A percentile compares a stretch with the other conserved stretches of the same genome.
Evolutionary conservation across 2,888 invertebrate genomes (phyloP).

Genomic region (Acrocera orbiculus): DNA sequence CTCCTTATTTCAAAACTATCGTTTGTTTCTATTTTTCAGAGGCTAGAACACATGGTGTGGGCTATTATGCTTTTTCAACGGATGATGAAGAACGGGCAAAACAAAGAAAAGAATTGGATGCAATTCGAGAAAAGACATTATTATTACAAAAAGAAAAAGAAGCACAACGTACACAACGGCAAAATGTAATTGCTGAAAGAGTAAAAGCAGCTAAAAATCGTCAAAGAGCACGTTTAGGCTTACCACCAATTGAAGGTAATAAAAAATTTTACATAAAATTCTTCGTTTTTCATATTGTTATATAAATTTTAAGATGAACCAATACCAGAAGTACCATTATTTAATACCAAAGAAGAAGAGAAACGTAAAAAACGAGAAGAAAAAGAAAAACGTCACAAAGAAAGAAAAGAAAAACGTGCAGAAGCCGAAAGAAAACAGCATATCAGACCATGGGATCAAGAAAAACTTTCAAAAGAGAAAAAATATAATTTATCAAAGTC

Average conservation of each 20-base stretch:
- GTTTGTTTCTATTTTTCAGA: conserved; percentile 36
- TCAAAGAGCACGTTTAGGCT: conserved; percentile 52
- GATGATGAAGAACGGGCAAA: conserved; percentile 60
- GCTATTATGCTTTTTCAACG: conserved; percentile 78
- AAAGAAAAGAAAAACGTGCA: conserved; percentile 23
- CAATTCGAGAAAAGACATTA: conserved; percentile 51
- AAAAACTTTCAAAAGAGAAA: conserved; percentile 12
- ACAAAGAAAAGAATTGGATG: conserved; percentile 63
- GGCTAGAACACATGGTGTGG: conserved; percentile 81
- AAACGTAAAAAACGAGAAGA: conserved; percentile 22
- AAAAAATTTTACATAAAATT: conserved; percentile 10
- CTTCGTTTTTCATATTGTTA: background rate
- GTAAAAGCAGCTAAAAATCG: conserved; percentile 55
- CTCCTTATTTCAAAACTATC: background rate
- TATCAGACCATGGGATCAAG: conserved; percentile 46
- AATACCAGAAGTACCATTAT: conserved; percentile 6
- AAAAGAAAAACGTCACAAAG: conserved; percentile 17
- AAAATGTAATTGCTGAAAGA: conserved; percentile 48
- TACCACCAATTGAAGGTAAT: conserved; percentile 45
- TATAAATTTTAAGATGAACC: conserved; percentile 9
- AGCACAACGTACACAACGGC: conserved; percentile 40
- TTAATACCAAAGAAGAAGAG: conserved; percentile 17
- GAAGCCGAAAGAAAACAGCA: conserved; percentile 32
- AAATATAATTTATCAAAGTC: conserved; percentile 7
- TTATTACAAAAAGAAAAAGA: conserved; percentile 46